Conservation (phyloP, 2,888 invertebrate species). For the Idaea dimidiata region DNA sequence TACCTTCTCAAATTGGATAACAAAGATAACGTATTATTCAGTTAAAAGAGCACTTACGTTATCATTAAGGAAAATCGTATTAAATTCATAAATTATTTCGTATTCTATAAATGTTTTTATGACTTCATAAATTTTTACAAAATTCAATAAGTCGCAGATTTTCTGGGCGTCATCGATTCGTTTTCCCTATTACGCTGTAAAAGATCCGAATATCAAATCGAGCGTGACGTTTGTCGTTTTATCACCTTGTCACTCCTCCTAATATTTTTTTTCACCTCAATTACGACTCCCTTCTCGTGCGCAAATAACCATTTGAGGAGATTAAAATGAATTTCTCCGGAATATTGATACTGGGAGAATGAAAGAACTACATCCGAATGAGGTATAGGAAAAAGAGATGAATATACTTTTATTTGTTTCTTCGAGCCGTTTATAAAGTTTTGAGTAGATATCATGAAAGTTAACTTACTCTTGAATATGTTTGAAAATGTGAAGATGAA, state of each 20-base stretch:
- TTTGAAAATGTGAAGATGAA: slow-evolving; percentile 22
- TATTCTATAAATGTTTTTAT: slow-evolving; percentile 3
- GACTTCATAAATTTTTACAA: slow-evolving; percentile 36
- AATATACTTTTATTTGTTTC: slow-evolving; percentile 25
- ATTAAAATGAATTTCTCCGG: slow-evolving; percentile 63
- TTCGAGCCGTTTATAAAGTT: slow-evolving; percentile 13
- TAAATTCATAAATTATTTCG: not conserved
- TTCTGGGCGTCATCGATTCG: slow-evolving; percentile 42
- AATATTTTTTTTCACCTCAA: slow-evolving; percentile 67
- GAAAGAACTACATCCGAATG: slow-evolving; percentile 36
- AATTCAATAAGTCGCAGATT: slow-evolving; percentile 54
- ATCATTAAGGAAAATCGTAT: not conserved
- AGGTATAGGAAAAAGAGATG: slow-evolving; percentile 30
- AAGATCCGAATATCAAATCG: slow-evolving; percentile 68
- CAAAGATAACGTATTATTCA: not conserved
- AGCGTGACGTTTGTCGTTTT: slow-evolving; percentile 71
- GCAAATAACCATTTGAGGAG: slow-evolving; percentile 66
- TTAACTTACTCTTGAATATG: slow-evolving; percentile 26
- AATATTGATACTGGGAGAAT: slow-evolving; percentile 55
- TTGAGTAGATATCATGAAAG: slow-evolving; percentile 27
- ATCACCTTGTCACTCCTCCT: slow-evolving; percentile 71
- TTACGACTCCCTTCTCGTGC: slow-evolving; percentile 60
- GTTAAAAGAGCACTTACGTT: not conserved
- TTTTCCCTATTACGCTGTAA: slow-evolving; percentile 63
- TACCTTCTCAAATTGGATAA: not conserved